Conservation (phyloP, 2,888 invertebrate genomes). For the Dendrolimus houi region DNA sequence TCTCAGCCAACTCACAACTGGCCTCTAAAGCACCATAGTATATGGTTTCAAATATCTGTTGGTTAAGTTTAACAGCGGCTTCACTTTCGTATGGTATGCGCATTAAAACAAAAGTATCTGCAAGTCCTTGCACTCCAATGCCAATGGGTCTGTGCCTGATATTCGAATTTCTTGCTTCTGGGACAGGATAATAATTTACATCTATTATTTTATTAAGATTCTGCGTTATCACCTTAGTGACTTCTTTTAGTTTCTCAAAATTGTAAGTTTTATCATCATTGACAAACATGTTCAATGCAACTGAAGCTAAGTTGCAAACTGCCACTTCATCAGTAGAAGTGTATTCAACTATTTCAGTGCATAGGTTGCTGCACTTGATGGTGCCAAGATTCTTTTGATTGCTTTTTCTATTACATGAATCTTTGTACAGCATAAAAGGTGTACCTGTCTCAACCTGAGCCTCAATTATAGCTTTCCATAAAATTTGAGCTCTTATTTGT, state of each 20-base stretch:
- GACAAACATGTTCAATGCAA: slow-evolving; percentile 97
- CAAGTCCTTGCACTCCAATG: slow-evolving; percentile 98
- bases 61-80: slow-evolving; percentile 90
- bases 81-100: slow-evolving; percentile 94
- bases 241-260: slow-evolving; percentile 89
- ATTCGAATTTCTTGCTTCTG: slow-evolving; percentile 92
- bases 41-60: slow-evolving; percentile 97
- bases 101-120: slow-evolving; percentile 97
- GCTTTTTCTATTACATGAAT: slow-evolving; percentile 96
- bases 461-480: slow-evolving; percentile 96
- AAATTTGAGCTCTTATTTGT: slow-evolving; percentile 86
- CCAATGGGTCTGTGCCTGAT: slow-evolving; percentile 90
- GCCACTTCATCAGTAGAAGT: slow-evolving; percentile 95
- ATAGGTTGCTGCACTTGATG: slow-evolving; percentile 97
- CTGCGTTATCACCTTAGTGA: slow-evolving; percentile 90
- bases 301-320: slow-evolving; percentile 98
- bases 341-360: slow-evolving; percentile 98
- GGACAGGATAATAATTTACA: slow-evolving; percentile 95
- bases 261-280: slow-evolving; percentile 87
- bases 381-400: slow-evolving; percentile 99
- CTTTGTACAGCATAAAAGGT: slow-evolving; percentile 98
- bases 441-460: slow-evolving; percentile 98
- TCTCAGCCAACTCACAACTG: slow-evolving; percentile 94
- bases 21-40: slow-evolving; percentile 98
- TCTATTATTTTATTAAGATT: slow-evolving; percentile 99